These are phyloP conservation scores for Oncorhynchus masou DNA, from an alignment of 2,113 vertebrate genomes.

Conservation along the genomic window DNA sequence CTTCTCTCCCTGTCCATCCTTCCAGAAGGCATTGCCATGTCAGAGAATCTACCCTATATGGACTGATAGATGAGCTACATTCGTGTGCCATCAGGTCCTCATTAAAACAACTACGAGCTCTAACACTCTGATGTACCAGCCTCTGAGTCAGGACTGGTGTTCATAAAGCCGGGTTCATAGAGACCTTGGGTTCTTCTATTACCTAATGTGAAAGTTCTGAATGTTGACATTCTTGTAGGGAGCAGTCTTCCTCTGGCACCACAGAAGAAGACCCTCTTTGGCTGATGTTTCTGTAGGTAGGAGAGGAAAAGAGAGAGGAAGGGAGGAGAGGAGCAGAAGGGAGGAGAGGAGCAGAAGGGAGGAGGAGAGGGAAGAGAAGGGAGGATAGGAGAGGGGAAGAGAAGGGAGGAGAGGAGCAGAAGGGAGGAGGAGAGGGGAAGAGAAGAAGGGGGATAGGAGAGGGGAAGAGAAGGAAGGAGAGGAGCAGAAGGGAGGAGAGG, in stretches of 20 bases:
- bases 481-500: too few species aligned
- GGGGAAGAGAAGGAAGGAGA: too few species aligned
- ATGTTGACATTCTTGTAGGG: conserved; percentile 99
- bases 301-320: neutral
- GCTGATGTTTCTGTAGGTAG: conserved; percentile 91
- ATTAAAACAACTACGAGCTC: neutral
- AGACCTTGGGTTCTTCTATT: conserved; percentile 19
- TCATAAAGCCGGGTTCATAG: neutral
- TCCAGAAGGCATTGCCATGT: neutral
- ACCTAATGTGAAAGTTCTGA: conserved; percentile 99
- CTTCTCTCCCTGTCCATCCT: neutral
- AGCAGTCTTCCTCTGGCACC: conserved; percentile 98
- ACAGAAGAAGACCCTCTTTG: conserved; percentile 94
- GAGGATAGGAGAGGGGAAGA: too few species aligned
- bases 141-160: neutral
- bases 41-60: neutral
- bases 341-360: neutral
- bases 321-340: neutral
- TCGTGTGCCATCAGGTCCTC: neutral
- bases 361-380: too few species aligned
- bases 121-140: neutral
- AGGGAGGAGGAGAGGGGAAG: accelerated
- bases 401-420: too few species aligned
- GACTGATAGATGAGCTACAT: neutral
- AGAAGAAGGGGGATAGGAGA: too few species aligned